Evolutionary conservation across 1,140 invertebrate species (phyloP).

Genomic region (Lepidurus arcticus): DNA sequence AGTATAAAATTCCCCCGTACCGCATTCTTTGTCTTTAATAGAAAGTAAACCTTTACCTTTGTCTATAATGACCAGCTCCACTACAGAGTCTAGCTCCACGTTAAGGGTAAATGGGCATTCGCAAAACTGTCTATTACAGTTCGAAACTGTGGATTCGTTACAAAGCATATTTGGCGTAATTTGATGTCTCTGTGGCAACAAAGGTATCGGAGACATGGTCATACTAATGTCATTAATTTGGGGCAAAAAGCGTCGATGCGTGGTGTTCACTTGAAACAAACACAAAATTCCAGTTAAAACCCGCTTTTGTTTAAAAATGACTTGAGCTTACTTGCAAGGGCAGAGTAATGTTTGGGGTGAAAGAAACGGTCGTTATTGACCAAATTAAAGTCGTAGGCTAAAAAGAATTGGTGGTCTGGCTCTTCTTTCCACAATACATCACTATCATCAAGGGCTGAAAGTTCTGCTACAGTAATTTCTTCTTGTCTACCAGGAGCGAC

Average conservation of each 20-base stretch:
- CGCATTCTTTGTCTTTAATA: too few relatives aligned
- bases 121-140: constrained; percentile 68
- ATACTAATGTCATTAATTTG: constrained; percentile 82
- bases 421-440: constrained; percentile 49
- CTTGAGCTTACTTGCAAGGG: constrained; percentile 56
- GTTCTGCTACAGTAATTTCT: constrained; percentile 61
- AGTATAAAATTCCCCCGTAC: too few relatives aligned
- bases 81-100: constrained; percentile 64
- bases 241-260: constrained; percentile 60
- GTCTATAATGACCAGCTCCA: constrained; percentile 74
- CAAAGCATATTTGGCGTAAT: constrained; percentile 68
- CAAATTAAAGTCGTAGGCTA: constrained; percentile 78
- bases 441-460: constrained; percentile 53
- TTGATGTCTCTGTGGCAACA: constrained; percentile 62
- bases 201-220: constrained; percentile 64
- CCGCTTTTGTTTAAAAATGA: neutral
- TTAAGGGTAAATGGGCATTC: constrained; percentile 72
- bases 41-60: constrained; percentile 54
- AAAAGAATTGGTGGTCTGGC: constrained; percentile 66
- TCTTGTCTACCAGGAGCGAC: constrained; percentile 59
- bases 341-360: constrained; percentile 61
- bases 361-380: constrained; percentile 75
- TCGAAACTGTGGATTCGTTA: constrained; percentile 54
- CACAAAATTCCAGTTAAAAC: constrained; percentile 15
- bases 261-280: constrained; percentile 37